phyloP scores from a whole-genome alignment of 2,113 vertebrate genomes.

The Dipodomys ordii region DNA sequence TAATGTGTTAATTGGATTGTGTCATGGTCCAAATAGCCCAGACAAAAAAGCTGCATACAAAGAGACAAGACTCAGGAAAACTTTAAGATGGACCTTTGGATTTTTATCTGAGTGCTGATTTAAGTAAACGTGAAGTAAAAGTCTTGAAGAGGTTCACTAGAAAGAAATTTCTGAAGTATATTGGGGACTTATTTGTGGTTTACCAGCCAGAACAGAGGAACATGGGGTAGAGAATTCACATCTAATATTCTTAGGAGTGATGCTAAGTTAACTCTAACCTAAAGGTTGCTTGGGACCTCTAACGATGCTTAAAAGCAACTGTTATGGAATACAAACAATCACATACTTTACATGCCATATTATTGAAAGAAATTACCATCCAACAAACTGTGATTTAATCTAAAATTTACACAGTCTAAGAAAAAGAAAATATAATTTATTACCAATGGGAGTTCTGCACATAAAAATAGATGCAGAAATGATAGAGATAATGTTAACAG shows the following conservation, averaged over 20 bases:
- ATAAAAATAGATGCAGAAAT: background rate
- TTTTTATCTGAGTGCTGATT: background rate
- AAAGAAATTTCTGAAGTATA: background rate
- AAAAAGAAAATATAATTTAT: background rate
- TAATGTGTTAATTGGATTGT: background rate
- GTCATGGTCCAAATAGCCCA: background rate
- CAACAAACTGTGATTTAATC: background rate
- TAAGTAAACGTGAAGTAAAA: background rate
- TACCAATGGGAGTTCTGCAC: background rate
- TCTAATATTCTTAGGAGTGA: background rate
- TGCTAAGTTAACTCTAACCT: background rate
- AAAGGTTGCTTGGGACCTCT: background rate
- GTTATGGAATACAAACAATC: background rate
- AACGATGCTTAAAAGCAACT: background rate
- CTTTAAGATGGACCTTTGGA: background rate
- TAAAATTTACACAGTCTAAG: background rate
- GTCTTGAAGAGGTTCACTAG: accelerated
- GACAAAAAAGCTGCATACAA: background rate
- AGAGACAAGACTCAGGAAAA: background rate
- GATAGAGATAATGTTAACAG: background rate
- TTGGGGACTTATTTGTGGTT: background rate
- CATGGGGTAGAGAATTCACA: background rate
- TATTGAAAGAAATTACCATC: background rate
- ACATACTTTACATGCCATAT: background rate
- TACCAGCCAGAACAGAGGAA: background rate